phyloP scores from a whole-genome alignment of 1,140 invertebrate species.

The Tetragonula clypearis region DNA sequence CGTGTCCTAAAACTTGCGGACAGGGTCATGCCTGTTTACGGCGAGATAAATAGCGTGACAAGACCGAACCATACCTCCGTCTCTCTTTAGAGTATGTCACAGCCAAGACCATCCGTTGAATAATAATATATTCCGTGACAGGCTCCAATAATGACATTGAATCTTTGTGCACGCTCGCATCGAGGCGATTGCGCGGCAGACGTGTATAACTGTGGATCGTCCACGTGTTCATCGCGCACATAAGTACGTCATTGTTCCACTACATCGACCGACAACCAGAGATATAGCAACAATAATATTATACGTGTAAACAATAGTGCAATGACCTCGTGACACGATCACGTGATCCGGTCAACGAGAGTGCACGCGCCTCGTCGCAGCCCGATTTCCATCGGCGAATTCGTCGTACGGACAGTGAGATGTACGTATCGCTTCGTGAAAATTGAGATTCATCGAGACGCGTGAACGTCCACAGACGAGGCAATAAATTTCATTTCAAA shows the following conservation, averaged over 20 bases:
- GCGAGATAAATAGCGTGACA: constrained; percentile 4
- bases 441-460: neutral
- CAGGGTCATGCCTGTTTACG: neutral
- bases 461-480: no score
- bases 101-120: constrained; percentile 35
- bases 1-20: no score
- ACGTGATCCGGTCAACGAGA: constrained; percentile 12
- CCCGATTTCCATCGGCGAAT: neutral
- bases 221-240: constrained; percentile 25
- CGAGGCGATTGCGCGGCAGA: neutral
- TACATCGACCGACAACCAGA: constrained; percentile 46
- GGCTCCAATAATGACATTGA: constrained; percentile 20
- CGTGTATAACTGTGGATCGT: constrained; percentile 9
- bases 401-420: neutral
- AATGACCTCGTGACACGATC: constrained; percentile 37
- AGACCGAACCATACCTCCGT: neutral
- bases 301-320: constrained; percentile 55
- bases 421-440: neutral
- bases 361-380: neutral
- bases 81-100: neutral
- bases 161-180: neutral
- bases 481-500: no score
- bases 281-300: constrained; percentile 61
- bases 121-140: constrained; percentile 44
- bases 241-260: constrained; percentile 58